Base-by-base conservation (phyloP, 2,888 invertebrate genomes). In the Torymus aiolomorphi region DNA sequence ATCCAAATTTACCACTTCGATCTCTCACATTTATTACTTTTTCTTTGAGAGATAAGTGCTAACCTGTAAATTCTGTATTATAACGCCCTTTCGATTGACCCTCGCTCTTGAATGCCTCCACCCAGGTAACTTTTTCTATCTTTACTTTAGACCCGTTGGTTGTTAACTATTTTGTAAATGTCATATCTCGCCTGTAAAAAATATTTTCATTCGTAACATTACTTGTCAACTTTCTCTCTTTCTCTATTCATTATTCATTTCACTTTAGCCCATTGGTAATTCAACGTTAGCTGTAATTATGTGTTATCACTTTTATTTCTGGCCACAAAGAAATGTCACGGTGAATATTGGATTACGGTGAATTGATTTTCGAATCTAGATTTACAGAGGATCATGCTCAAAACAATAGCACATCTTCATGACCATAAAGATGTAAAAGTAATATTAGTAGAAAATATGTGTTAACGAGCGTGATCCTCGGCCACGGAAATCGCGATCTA, bases 101-200 rank as follows among this genome's bases (percentile, higher is more conserved):
- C 85, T 86, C 84, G 87, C 86, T 87, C 85, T 87, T 87, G 86
- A 87, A 86, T 87, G 87, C 86, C 87, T 87, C 85, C 85, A 86
- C 84, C 86, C 86, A 87, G 87, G 87, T 87, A 87, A 87, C 84
- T 85, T 85, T 87, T 85, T 87, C 86, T 86, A 86, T 86, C 87
- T 87, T 86, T 87, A 87, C 85, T 84, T 87, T 87, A 86, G 87
- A 86, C 84, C 87, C 85, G 82, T 82, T 83, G 65, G 79, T 80
- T 74, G 79, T 81, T 69, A 76, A 63, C 71, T 75, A 78, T 73
- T 75, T 78, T 76, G 65, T 79, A 62, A 74, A 57, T 74, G 49
- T 81, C 72, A 72, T 56, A 16, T 72, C 79, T 84, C 82, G 84
- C 82, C 83, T 83, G 83, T 86, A 85, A 83, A 82, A 61, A 56